Conservation (phyloP, 2,888 invertebrate genomes). For the Clivina fossor region DNA sequence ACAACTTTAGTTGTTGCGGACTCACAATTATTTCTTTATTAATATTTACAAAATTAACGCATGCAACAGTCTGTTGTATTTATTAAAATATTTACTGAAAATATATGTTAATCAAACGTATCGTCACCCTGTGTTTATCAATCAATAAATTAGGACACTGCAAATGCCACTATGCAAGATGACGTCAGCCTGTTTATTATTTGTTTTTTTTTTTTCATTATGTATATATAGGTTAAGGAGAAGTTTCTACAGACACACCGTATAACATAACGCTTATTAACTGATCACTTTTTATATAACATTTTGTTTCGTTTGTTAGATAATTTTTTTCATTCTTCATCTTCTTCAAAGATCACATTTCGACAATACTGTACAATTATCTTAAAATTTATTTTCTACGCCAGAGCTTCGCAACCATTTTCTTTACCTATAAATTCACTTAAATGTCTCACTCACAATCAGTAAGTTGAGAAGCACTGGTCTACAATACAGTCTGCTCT, state of each 20-base stretch:
- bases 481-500: constrained; percentile 32
- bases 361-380: constrained; percentile 29
- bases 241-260: neutral
- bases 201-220: no score
- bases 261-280: neutral
- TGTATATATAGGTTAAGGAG: no score
- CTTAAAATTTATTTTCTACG: constrained; percentile 20
- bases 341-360: constrained; percentile 22
- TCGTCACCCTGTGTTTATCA: constrained; percentile 29
- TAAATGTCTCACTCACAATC: no score
- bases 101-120: constrained; percentile 28
- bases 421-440: no score
- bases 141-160: constrained; percentile 18
- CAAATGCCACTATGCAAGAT: constrained; percentile 24
- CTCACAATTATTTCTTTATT: constrained; percentile 17
- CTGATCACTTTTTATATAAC: neutral
- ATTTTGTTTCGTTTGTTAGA: neutral
- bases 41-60: constrained; percentile 13
- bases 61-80: constrained; percentile 16
- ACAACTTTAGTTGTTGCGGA: constrained; percentile 31
- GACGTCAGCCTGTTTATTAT: no score
- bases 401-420: no score
- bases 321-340: constrained; percentile 14
- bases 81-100: constrained; percentile 31
- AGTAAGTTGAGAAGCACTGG: no score